Percentiles rank a stretch among this genome's conserved stretches.
These are phyloP conservation scores for Equus przewalskii DNA, from an alignment of 2,113 vertebrate species.

Conservation along the genomic window DNA sequence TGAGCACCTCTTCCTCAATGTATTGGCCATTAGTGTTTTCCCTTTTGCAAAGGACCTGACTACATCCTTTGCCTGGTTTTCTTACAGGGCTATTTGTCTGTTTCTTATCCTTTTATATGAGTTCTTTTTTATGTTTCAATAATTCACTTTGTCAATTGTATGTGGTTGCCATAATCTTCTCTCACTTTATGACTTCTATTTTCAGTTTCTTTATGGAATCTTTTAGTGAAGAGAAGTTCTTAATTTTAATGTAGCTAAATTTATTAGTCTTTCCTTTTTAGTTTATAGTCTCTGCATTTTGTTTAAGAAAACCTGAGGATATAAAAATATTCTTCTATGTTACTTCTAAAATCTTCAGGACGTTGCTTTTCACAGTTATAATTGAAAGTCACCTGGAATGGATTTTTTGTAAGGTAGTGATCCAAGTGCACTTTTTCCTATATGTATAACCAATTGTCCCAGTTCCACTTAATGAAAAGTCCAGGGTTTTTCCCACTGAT, in stretches of 20 bases:
- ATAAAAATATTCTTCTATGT: neutral
- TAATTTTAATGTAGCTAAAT: neutral
- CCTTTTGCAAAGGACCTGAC: neutral
- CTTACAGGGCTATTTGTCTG: neutral
- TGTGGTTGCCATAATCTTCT: neutral
- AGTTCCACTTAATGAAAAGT: neutral
- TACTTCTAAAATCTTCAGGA: neutral
- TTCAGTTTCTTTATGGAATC: neutral
- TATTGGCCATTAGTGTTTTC: neutral
- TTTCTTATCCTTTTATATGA: neutral
- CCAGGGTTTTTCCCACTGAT: neutral
- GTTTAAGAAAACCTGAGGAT: neutral
- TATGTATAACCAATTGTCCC: neutral
- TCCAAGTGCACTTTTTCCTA: neutral
- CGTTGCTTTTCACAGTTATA: slow-evolving; percentile 24
- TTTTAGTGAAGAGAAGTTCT: neutral
- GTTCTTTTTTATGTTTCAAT: neutral
- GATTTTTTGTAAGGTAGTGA: neutral
- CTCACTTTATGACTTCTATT: neutral
- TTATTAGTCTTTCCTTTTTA: slow-evolving; percentile 5
- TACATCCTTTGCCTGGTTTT: neutral
- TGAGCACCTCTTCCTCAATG: neutral
- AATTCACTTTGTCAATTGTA: neutral
- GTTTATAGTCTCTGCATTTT: neutral
- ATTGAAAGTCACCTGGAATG: neutral